A percentile compares a stretch with the other conserved stretches of the same genome.
These are phyloP conservation scores for Echinometra lucunter DNA, from an alignment of 53 echinoderm and acorn worm species.

Conservation along the genomic window DNA sequence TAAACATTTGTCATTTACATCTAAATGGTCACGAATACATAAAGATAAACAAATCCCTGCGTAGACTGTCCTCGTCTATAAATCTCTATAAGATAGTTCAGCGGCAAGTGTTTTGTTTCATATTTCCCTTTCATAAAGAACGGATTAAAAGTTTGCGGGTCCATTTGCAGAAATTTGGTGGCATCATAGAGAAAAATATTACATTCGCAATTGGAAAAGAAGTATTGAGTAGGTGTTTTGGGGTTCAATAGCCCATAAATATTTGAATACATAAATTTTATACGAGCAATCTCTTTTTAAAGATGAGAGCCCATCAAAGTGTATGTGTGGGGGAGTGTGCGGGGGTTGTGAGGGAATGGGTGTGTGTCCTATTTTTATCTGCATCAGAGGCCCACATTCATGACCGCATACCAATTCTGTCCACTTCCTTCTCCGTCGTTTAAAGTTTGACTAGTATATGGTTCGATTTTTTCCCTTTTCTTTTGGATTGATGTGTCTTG, in stretches of 20 bases:
- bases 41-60: slow-evolving; percentile 28
- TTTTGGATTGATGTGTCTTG: slow-evolving; percentile 10
- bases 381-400: neutral
- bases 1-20: neutral
- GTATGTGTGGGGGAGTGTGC: neutral
- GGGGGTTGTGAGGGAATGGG: neutral
- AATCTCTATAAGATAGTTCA: neutral
- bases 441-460: neutral
- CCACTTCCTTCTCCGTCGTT: neutral
- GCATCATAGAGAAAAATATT: neutral
- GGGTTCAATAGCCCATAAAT: too few relatives aligned
- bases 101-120: neutral
- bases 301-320: neutral
- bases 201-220: neutral
- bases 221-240: neutral
- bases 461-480: too few relatives aligned
- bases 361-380: neutral
- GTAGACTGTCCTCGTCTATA: neutral
- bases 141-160: too few relatives aligned
- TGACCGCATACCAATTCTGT: neutral
- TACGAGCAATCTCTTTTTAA: neutral
- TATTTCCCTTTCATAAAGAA: neutral
- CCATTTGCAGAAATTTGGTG: neutral
- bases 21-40: slow-evolving; percentile 23
- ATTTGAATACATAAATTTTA: neutral